A percentile compares a stretch with the other conserved stretches of the same genome.
phyloP scores from a whole-genome alignment of 2,113 vertebrate genomes.

The Microtus ochrogaster region DNA sequence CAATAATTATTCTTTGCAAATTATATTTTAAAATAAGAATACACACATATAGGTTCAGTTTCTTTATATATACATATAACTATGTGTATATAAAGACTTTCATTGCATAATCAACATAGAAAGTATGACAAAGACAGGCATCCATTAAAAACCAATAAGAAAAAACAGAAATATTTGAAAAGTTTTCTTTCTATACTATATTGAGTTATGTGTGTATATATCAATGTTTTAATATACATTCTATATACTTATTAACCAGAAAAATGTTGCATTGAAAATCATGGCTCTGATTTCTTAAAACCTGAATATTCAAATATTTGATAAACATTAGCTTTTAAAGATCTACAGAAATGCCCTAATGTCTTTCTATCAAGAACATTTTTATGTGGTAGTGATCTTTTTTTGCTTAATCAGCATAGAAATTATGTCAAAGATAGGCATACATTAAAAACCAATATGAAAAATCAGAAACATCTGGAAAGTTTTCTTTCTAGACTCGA shows the following conservation, averaged over 20 bases:
- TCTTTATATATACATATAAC: not conserved
- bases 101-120: not conserved
- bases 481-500: not conserved
- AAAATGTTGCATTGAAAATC: not conserved
- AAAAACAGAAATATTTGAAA: not conserved
- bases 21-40: slow-evolving; percentile 12
- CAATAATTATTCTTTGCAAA: not conserved
- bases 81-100: not conserved
- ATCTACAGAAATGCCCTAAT: not conserved
- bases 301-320: not conserved
- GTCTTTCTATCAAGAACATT: not conserved
- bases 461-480: not conserved
- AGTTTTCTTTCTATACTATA: not conserved
- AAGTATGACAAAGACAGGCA: not conserved
- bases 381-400: not conserved
- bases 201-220: too few species aligned
- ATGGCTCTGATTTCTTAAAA: not conserved
- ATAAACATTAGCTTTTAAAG: slow-evolving; percentile 2
- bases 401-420: not conserved
- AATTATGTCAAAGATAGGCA: not conserved
- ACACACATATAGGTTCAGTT: not conserved
- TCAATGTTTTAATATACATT: too few species aligned
- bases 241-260: not conserved
- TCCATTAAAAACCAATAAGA: not conserved
- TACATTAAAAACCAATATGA: not conserved